phyloP scores from a whole-genome alignment of 2,888 invertebrate species.

The Acanthoscelides obtectus region DNA sequence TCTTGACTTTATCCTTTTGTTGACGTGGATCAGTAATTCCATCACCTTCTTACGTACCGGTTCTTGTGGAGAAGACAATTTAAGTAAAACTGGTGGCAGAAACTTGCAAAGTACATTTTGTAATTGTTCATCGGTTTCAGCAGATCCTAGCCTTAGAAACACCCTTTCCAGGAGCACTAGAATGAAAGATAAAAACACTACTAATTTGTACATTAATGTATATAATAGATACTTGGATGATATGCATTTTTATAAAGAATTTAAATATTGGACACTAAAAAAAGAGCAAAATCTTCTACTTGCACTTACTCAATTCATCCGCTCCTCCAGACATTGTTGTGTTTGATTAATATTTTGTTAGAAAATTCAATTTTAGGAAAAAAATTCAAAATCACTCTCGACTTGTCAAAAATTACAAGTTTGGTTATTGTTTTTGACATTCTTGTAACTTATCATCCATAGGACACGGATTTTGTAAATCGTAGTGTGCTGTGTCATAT shows the following conservation, averaged over 20 bases:
- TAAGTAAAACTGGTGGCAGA: slow-evolving; percentile 83
- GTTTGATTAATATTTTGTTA: too few relatives aligned
- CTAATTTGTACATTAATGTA: too few relatives aligned
- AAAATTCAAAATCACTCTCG: neutral
- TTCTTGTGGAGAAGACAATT: slow-evolving; percentile 82
- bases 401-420: neutral
- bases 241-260: neutral
- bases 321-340: slow-evolving; percentile 12
- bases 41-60: slow-evolving; percentile 67
- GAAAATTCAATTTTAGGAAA: neutral
- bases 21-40: slow-evolving; percentile 88
- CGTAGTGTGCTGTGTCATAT: too few relatives aligned
- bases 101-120: slow-evolving; percentile 78
- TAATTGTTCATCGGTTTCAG: slow-evolving; percentile 85
- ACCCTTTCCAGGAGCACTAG: slow-evolving; percentile 84
- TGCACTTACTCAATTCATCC: slow-evolving; percentile 17
- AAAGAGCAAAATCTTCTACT: neutral
- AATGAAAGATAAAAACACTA: slow-evolving; percentile 33
- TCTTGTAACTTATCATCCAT: too few relatives aligned
- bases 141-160: slow-evolving; percentile 80
- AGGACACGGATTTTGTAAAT: too few relatives aligned
- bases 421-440: too few relatives aligned
- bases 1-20: slow-evolving; percentile 82
- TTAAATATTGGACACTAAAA: neutral
- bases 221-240: neutral